phyloP scores from a whole-genome alignment of 1,140 invertebrate genomes.

The Planococcus citri region DNA sequence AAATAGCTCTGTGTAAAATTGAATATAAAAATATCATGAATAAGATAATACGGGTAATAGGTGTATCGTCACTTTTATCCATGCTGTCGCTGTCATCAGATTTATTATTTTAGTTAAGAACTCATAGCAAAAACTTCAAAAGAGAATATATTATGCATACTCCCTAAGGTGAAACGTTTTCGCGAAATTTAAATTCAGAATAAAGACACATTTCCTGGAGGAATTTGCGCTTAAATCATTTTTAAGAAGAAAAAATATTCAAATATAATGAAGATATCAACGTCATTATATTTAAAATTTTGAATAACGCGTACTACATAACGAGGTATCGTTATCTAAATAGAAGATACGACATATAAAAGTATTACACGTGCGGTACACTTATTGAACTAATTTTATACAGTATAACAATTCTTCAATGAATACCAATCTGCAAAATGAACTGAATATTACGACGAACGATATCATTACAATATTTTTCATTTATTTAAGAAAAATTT shows the following conservation, averaged over 20 bases:
- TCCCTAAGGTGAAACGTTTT: neutral
- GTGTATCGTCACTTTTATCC: neutral
- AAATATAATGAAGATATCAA: constrained; percentile 8
- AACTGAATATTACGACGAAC: neutral
- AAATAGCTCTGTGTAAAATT: neutral
- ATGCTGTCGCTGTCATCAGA: neutral
- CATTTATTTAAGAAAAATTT: neutral
- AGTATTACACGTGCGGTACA: constrained; percentile 2
- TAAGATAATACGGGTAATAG: neutral
- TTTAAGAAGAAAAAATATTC: constrained; percentile 8
- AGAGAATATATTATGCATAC: constrained; percentile 7
- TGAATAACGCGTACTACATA: constrained; percentile 1
- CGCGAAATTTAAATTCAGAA: neutral
- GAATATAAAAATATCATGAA: constrained; percentile 7
- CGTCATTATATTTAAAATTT: constrained; percentile 8
- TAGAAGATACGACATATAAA: neutral
- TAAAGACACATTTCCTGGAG: neutral
- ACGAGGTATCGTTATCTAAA: constrained; percentile 6
- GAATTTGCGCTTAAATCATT: constrained; percentile 3
- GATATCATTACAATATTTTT: neutral
- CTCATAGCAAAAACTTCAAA: constrained; percentile 3
- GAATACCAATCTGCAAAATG: constrained; percentile 3
- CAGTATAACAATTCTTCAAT: neutral
- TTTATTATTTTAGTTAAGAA: neutral
- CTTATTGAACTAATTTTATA: constrained; percentile 3